These are phyloP conservation scores for Parazoanthus atlanticus DNA, from an alignment of 92 coral and sea anemone genomes.

Conservation along the genomic window DNA sequence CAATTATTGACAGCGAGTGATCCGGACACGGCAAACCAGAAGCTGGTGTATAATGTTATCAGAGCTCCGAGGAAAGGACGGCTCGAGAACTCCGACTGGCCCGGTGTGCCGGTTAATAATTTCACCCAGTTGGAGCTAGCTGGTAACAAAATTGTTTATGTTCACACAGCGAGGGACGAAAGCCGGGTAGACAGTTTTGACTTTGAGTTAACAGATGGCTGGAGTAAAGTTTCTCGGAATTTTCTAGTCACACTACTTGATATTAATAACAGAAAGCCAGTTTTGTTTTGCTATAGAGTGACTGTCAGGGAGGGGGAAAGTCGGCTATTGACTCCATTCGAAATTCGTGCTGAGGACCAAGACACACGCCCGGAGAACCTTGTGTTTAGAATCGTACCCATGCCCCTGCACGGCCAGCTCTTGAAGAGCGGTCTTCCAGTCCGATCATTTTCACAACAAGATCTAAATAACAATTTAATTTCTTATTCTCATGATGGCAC, in stretches of 20 bases:
- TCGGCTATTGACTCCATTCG: constrained; percentile 79
- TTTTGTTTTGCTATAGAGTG: constrained; percentile 57
- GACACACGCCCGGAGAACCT: constrained; percentile 77
- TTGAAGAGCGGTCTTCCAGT: constrained; percentile 70
- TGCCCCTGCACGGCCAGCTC: constrained; percentile 86
- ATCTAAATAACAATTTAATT: constrained; percentile 73
- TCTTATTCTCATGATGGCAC: constrained; percentile 96
- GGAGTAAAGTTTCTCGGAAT: constrained; percentile 63
- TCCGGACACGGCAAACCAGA: constrained; percentile 70
- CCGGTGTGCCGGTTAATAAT: constrained; percentile 61
- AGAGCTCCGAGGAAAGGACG: constrained; percentile 87
- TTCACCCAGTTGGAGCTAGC: constrained; percentile 92
- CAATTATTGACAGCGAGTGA: constrained; percentile 83
- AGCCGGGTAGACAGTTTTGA: constrained; percentile 87
- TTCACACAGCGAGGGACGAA: constrained; percentile 86
- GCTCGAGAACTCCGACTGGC: constrained; percentile 72
- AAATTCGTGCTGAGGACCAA: constrained; percentile 90
- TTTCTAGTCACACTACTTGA: constrained; percentile 84
- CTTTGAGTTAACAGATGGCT: constrained; percentile 93
- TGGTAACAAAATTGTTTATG: constrained; percentile 84
- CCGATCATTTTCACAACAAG: constrained; percentile 81
- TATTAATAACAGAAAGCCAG: constrained; percentile 84
- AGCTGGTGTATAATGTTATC: constrained; percentile 65
- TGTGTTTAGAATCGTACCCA: constrained; percentile 70
- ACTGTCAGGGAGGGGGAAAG: constrained; percentile 83